phyloP scores from a whole-genome alignment of 2,888 invertebrate species.

The Eumerus sabulonum region DNA sequence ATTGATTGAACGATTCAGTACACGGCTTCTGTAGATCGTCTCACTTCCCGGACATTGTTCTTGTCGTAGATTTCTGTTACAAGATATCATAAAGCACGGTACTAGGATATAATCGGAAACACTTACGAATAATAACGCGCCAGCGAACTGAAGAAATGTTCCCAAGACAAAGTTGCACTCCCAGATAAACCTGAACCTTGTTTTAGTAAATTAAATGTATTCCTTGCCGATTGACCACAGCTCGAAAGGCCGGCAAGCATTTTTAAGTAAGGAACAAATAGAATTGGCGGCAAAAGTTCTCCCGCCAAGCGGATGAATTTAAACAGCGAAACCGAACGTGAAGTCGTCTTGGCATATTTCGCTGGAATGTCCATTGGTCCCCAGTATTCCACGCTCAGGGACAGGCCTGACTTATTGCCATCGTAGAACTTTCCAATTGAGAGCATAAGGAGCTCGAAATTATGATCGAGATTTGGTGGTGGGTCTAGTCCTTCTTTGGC shows the following conservation, averaged over 20 bases:
- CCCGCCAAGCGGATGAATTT: conserved; percentile 95
- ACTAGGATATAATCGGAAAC: not conserved
- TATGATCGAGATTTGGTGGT: conserved; percentile 85
- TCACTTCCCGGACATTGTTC: conserved; percentile 84
- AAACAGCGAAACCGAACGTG: conserved; percentile 88
- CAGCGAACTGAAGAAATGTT: conserved; percentile 91
- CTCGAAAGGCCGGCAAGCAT: conserved; percentile 92
- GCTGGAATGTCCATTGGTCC: conserved; percentile 74
- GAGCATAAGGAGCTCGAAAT: conserved; percentile 91
- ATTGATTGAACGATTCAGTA: conserved; percentile 83
- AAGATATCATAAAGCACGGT: not conserved
- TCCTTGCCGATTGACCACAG: conserved; percentile 86
- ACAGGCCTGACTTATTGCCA: conserved; percentile 84
- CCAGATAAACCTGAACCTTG: conserved; percentile 81
- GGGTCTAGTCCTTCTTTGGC: conserved; percentile 88
- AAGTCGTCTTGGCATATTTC: conserved; percentile 77
- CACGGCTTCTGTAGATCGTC: conserved; percentile 82
- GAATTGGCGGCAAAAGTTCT: conserved; percentile 89
- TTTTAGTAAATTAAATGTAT: conserved; percentile 88
- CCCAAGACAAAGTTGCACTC: conserved; percentile 85
- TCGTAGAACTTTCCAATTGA: conserved; percentile 89
- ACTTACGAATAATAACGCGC: conserved; percentile 84
- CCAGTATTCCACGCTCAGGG: conserved; percentile 92
- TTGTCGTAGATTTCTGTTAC: conserved; percentile 83
- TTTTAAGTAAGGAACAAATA: conserved; percentile 92